Base-by-base conservation (phyloP, 2,888 invertebrate species). In the Empis stercorea region DNA sequence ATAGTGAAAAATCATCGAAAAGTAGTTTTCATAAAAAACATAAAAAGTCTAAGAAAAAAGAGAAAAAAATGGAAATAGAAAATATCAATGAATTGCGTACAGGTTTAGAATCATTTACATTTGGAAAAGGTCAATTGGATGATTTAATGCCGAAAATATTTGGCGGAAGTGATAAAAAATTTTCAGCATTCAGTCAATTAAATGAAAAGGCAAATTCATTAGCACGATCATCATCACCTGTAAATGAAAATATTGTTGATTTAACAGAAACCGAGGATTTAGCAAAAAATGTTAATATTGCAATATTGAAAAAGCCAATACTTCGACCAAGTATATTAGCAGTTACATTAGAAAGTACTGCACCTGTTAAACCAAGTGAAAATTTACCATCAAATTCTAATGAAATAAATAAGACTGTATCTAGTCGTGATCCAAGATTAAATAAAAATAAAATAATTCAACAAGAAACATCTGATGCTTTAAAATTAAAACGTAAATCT, bases 381-480 rank as follows among this genome's bases (percentile, higher is more conserved):
- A 30, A 48, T 43, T 49, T 50, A 7, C 2, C 34, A 4, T 2
- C 4, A 34, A 34, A 32, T 32, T 10, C 10, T 20, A 34, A 34
- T 14, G 49, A 49, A 36, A 13, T 20, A 3, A 36, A 16, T 30
- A 46, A 44, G 27, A 48, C 36, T 40, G 44, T 58, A 34, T 62
- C 60, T 11, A 68, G 66, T 49, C 61, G 67, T 2, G 67, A 67
- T 57, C 68, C 67, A 4, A 61, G 67, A 3, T 58, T 67, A 1
- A 67, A 67, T 48, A 67, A 67, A 46, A 65, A 65, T 42, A 52
- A 51, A 42, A 14, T 27, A 14, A 66, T 62, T 44, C 65, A 64
- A 48, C 61, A 61, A 30, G 62, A 61, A 20, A 56, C 55, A n/a
- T 46, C 14, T 10, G 41, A 47, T 4, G 7, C 30, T n/a, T 44